These are phyloP conservation scores for Spermophilus dauricus DNA, from an alignment of 2,113 vertebrate genomes.

Conservation along the genomic window DNA sequence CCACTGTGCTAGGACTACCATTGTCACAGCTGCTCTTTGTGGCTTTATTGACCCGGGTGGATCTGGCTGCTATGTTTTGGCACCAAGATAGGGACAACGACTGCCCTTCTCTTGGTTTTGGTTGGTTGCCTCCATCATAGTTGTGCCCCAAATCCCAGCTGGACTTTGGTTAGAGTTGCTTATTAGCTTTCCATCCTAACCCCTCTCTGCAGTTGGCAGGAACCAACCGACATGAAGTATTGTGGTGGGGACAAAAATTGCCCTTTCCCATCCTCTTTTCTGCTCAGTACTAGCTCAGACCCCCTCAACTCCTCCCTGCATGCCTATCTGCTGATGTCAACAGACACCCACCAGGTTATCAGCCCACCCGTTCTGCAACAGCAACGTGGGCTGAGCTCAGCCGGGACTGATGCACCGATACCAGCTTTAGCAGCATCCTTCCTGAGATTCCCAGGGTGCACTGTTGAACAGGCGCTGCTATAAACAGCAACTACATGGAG, in stretches of 20 bases:
- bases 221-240: background rate
- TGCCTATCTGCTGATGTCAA: background rate
- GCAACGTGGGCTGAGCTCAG: background rate
- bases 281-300: background rate
- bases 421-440: background rate
- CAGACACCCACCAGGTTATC: background rate
- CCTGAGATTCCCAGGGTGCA: background rate
- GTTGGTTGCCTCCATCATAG: too few relatives aligned
- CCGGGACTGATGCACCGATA: too few relatives aligned
- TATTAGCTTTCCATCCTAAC: background rate
- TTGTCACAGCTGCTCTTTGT: background rate
- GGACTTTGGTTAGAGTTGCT: too few relatives aligned
- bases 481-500: background rate
- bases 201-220: background rate
- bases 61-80: too few relatives aligned
- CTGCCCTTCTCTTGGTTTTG: too few relatives aligned
- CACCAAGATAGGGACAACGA: too few relatives aligned
- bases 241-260: background rate
- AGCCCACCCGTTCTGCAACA: background rate
- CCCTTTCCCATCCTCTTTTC: background rate
- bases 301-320: too few relatives aligned
- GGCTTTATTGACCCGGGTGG: background rate
- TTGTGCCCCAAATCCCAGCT: too few relatives aligned
- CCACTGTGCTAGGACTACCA: fast-evolving
- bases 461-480: too few relatives aligned